phyloP scores from a whole-genome alignment of 2,797 vertebrate genomes.

The Salmo trutta region DNA sequence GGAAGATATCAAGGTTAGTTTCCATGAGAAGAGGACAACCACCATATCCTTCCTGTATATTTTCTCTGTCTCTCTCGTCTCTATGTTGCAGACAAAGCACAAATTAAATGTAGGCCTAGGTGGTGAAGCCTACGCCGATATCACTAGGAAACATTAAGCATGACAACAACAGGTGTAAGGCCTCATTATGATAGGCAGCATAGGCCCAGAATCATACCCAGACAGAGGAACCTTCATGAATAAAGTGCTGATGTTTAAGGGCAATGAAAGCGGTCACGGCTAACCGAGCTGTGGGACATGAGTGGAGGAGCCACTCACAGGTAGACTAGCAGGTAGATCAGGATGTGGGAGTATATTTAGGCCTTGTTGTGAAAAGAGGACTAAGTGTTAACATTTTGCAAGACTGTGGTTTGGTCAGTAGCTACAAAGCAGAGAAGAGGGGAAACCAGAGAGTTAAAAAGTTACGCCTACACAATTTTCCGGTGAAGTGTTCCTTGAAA shows the following conservation, averaged over 20 bases:
- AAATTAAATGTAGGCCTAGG: background rate
- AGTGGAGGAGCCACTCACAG: no score
- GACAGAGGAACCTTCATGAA: background rate
- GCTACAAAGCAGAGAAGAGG: constrained; percentile 49
- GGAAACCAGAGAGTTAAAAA: constrained; percentile 57
- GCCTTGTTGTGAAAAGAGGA: constrained; percentile 16
- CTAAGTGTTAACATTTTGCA: constrained; percentile 13
- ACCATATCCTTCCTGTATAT: constrained; percentile 79
- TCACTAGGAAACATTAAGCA: no score
- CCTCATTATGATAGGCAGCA: background rate
- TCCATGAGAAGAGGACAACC: constrained; percentile 77
- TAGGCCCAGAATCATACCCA: background rate
- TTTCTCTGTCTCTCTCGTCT: constrained; percentile 16
- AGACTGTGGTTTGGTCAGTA: constrained; percentile 47
- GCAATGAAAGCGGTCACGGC: no score
- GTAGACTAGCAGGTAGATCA: background rate
- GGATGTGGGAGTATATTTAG: background rate
- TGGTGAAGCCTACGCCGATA: background rate
- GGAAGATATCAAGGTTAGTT: constrained; percentile 73
- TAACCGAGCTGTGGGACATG: no score
- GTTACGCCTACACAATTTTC: constrained; percentile 74
- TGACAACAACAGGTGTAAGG: no score
- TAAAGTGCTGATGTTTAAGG: background rate
- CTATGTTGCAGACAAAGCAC: constrained; percentile 14
- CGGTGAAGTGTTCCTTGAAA: constrained; percentile 72